phyloP scores from a whole-genome alignment of 2,113 vertebrate genomes.

The Phalacrocorax brasilianus region DNA sequence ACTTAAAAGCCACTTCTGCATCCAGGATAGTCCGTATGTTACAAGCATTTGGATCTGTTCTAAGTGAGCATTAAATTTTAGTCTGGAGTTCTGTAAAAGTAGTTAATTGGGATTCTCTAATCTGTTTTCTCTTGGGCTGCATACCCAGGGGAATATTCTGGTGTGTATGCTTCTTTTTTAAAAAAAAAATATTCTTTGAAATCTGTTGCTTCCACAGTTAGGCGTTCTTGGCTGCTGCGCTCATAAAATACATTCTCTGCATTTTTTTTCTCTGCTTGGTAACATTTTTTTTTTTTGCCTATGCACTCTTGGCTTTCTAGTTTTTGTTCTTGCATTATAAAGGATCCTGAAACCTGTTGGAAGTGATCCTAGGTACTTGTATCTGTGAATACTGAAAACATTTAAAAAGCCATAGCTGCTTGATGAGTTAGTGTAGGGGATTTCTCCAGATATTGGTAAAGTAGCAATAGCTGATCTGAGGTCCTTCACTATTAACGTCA shows the following conservation, averaged over 20 bases:
- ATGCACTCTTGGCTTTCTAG: slow-evolving; percentile 46
- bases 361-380: not conserved
- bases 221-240: slow-evolving; percentile 66
- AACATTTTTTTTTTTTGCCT: slow-evolving; percentile 30
- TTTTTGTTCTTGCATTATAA: slow-evolving; percentile 20
- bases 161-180: slow-evolving; percentile 85
- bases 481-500: not conserved
- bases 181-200: slow-evolving; percentile 29
- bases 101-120: slow-evolving; percentile 83
- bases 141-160: slow-evolving; percentile 93
- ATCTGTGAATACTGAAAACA: not conserved
- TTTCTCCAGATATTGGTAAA: not conserved
- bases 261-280: slow-evolving; percentile 55
- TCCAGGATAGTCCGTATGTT: not conserved
- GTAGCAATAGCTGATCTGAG: not conserved
- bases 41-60: slow-evolving; percentile 29
- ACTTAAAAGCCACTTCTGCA: not conserved
- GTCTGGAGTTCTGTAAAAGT: slow-evolving; percentile 38
- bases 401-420: not conserved
- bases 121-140: slow-evolving; percentile 87
- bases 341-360: not conserved
- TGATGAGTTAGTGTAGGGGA: not conserved
- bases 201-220: slow-evolving; percentile 57
- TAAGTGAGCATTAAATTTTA: slow-evolving; percentile 27
- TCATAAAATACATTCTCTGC: slow-evolving; percentile 66